Evolutionary conservation across 2,113 vertebrate genomes (phyloP).

Genomic region (Hirundichthys speculiger): DNA sequence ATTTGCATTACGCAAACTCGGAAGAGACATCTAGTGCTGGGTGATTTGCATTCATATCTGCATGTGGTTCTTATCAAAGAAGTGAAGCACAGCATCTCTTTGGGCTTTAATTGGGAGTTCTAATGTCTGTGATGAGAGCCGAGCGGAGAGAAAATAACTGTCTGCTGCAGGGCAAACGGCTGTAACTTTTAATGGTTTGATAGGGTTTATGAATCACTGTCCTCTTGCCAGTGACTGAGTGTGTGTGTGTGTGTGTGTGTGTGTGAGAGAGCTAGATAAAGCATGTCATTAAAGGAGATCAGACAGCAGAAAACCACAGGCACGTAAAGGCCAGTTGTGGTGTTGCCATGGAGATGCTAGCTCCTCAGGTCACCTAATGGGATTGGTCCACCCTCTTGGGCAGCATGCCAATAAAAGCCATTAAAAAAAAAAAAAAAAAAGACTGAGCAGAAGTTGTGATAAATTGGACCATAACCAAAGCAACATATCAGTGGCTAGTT

Average conservation of each 20-base stretch:
- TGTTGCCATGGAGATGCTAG: slow-evolving; percentile 71
- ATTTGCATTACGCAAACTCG: slow-evolving; percentile 66
- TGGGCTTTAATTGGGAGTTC: slow-evolving; percentile 26
- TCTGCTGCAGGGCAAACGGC: slow-evolving; percentile 9
- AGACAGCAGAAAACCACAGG: slow-evolving; percentile 60
- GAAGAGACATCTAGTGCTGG: slow-evolving; percentile 11
- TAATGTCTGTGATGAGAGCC: slow-evolving; percentile 1
- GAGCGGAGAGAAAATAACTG: slow-evolving; percentile 17
- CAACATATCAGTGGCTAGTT: slow-evolving; percentile 2
- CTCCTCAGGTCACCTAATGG: slow-evolving; percentile 55
- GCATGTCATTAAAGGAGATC: slow-evolving; percentile 62
- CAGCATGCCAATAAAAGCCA: slow-evolving; percentile 36
- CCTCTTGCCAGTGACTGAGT: not conserved
- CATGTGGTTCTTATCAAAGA: slow-evolving; percentile 30
- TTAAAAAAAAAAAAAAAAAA: slow-evolving; percentile 28
- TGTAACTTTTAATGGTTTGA: slow-evolving; percentile 22
- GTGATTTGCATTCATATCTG: slow-evolving; percentile 36
- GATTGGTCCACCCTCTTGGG: slow-evolving; percentile 30
- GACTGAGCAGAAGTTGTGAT: slow-evolving; percentile 1
- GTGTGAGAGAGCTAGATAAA: slow-evolving; percentile 33
- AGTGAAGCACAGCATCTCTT: slow-evolving; percentile 3
- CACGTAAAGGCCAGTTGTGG: slow-evolving; percentile 45
- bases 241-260: not conserved
- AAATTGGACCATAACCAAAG: slow-evolving; percentile 15
- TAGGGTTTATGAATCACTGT: slow-evolving; percentile 20